These are phyloP conservation scores for Falco concolor DNA, from an alignment of 2,797 vertebrate genomes.

Conservation along the genomic window DNA sequence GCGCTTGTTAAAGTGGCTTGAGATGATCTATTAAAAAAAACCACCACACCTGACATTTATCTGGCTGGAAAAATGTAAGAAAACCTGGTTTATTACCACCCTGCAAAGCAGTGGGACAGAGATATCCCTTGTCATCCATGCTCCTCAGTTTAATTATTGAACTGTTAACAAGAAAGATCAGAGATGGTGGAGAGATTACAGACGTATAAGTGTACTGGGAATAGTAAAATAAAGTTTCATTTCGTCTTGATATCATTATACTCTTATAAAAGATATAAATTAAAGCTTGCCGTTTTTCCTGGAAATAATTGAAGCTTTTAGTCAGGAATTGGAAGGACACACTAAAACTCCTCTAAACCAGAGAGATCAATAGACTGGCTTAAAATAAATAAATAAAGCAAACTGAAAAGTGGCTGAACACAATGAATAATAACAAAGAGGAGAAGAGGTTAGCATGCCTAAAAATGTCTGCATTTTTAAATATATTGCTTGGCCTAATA, in stretches of 20 bases:
- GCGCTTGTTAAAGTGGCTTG: background rate
- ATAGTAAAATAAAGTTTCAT: slow-evolving; percentile 30
- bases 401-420: background rate
- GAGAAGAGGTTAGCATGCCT: background rate
- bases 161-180: background rate
- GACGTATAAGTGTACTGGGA: background rate
- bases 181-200: background rate
- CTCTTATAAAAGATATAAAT: slow-evolving; percentile 8
- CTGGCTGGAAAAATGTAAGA: background rate
- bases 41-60: background rate
- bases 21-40: background rate
- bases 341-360: background rate
- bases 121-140: background rate
- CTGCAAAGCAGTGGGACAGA: background rate
- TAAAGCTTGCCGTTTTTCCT: background rate
- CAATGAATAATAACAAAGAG: background rate
- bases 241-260: slow-evolving; percentile 14
- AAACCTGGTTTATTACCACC: background rate
- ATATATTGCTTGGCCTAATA: slow-evolving; percentile 15
- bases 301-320: slow-evolving; percentile 28
- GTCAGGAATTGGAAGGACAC: background rate
- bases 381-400: slow-evolving; percentile 19
- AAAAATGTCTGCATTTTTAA: background rate
- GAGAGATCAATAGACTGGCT: slow-evolving; percentile 1
- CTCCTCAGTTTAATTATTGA: slow-evolving; percentile 31